Evolutionary conservation across 2,113 vertebrate species (phyloP).

Genomic region (Myiopsitta monachus): DNA sequence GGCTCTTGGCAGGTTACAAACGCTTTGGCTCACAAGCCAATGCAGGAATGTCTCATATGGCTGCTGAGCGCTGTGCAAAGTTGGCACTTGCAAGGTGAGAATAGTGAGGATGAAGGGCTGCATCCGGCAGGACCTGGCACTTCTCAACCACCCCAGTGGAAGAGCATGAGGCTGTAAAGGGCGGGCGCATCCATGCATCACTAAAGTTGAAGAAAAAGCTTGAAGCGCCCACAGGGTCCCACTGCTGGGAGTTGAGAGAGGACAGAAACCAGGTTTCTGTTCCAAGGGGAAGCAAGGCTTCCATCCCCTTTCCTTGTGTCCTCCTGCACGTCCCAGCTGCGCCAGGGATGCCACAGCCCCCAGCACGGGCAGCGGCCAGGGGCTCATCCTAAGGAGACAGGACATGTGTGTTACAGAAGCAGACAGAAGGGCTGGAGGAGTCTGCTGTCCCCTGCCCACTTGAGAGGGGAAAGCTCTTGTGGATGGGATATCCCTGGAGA

Average conservation of each 20-base stretch:
- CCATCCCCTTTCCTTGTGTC: neutral
- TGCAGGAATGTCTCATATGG: neutral
- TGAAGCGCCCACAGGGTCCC: neutral
- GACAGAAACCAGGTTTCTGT: neutral
- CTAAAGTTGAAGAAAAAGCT: neutral
- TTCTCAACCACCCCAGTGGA: neutral
- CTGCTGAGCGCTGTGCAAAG: neutral
- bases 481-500: neutral
- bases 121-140: neutral
- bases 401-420: neutral
- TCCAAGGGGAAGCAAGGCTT: neutral
- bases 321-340: neutral
- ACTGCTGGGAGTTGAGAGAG: neutral
- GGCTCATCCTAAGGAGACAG: neutral
- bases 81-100: neutral
- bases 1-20: neutral
- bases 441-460: neutral
- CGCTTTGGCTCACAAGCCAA: neutral
- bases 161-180: accelerated
- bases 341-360: neutral
- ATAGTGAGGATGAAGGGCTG: neutral
- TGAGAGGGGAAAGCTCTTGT: neutral
- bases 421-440: neutral
- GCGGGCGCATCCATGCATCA: neutral
- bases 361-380: accelerated